Percentiles rank a stretch among this genome's conserved stretches.
Evolutionary conservation across 1,140 invertebrate species (phyloP).

Genomic region (Reticulitermes speratus): DNA sequence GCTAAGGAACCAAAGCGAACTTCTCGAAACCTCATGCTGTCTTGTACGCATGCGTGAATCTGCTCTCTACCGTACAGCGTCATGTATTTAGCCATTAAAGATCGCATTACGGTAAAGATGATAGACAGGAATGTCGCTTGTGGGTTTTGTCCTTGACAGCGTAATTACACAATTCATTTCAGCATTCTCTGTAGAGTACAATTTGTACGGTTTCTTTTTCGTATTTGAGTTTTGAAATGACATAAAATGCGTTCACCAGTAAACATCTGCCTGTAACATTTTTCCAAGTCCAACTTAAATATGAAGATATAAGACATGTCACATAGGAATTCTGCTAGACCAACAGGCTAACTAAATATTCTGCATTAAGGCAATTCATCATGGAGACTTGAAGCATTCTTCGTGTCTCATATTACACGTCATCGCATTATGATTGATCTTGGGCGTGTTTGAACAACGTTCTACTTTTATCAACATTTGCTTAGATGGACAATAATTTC

Average conservation of each 20-base stretch:
- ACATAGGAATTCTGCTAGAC: neutral
- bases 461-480: neutral
- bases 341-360: neutral
- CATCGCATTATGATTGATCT: neutral
- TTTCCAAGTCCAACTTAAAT: neutral
- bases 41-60: no score
- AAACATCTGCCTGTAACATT: neutral
- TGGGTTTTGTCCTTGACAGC: no score
- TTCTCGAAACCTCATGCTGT: no score
- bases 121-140: no score
- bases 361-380: neutral
- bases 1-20: no score
- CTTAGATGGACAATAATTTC: neutral
- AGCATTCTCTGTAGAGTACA: no score
- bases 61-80: no score
- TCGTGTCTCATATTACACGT: neutral
- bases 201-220: neutral
- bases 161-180: no score
- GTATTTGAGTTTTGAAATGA: neutral
- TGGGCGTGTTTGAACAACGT: neutral
- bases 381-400: neutral
- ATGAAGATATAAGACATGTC: neutral
- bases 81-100: no score
- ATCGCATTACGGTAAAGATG: no score
- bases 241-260: neutral